These are phyloP conservation scores for Himalopsyche anomala DNA, from an alignment of 2,888 invertebrate species.

Conservation along the genomic window DNA sequence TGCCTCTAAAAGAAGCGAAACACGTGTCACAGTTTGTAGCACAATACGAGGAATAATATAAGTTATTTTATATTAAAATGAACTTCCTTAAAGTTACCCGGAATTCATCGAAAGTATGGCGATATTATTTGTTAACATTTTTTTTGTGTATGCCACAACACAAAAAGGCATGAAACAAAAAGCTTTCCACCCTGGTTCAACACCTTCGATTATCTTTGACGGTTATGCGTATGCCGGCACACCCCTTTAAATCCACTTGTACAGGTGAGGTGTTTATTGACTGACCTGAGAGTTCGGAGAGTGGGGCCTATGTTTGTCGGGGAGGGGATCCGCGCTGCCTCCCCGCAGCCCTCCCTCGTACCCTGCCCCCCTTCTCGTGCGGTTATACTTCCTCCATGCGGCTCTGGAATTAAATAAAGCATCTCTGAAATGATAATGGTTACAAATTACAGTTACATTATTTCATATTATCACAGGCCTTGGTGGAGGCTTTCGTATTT, in stretches of 20 bases:
- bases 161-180: no score
- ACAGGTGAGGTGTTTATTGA: slow-evolving; percentile 53
- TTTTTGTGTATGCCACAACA: no score
- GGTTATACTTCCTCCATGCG: slow-evolving; percentile 76
- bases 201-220: neutral
- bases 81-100: no score
- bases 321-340: slow-evolving; percentile 71
- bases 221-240: slow-evolving; percentile 1
- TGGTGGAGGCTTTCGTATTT: no score
- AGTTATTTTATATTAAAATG: no score
- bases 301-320: slow-evolving; percentile 67
- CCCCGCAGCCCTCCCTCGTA: slow-evolving; percentile 72
- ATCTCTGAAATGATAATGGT: neutral
- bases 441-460: neutral
- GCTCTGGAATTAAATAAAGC: slow-evolving; percentile 70
- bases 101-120: no score
- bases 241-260: slow-evolving; percentile 12
- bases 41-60: no score
- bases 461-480: no score
- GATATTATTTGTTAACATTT: no score
- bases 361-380: slow-evolving; percentile 68
- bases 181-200: no score
- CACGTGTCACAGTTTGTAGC: no score
- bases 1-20: no score
- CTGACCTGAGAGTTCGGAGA: slow-evolving; percentile 68